Evolutionary conservation across 1,140 invertebrate genomes (phyloP), one percentile per base, ranked within the genome.

Genomic region (Lepidurus couesii): DNA sequence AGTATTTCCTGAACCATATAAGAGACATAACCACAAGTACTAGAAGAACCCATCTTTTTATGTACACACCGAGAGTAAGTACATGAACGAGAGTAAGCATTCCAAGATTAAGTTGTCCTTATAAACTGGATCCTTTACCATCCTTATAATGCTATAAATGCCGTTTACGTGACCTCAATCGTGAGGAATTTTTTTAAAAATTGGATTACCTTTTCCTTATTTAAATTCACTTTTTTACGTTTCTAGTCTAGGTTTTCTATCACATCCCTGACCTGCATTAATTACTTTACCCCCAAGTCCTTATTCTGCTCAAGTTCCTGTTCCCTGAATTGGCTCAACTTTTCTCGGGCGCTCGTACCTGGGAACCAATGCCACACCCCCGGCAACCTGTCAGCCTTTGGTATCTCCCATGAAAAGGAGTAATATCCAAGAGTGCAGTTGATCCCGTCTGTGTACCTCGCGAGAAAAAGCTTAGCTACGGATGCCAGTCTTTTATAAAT

Each of bases 371-470:
- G 53, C 53, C 53, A 65, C 53, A 65, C 53, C 53, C 53, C 53
- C 53, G 53, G 53, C 53, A 65, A 65, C 53, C 53, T 65, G 53
- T 65, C 53, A 65, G 53, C 53, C 53, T 65, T 65, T 65, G 53
- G 53, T 21, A 65, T 65, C 53, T 65, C 21, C n/a, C 53, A 65
- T 65, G 21, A 4, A 65, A 65, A 21, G 21, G 53, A 65, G 53
- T 4, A 65, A 65, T 65, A 65, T 65, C 53, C 53, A 21, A 7
- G 53, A 65, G 53, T 65, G 53, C 53, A 65, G 53, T 13, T n/a
- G 53, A 65, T 65, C 47, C 13, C 21, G 47, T 16, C 47, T 65
- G 47, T 65, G 47, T 13, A 21, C 53, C 53, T 21, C n/a, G 53
- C 53, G 53, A 65, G 53, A 65, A 65, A 34, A 65, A 21, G 16